A percentile compares a stretch with the other conserved stretches of the same genome.
Conservation (phyloP, 2,113 vertebrate genomes). For the Uropsilus gracilis region DNA sequence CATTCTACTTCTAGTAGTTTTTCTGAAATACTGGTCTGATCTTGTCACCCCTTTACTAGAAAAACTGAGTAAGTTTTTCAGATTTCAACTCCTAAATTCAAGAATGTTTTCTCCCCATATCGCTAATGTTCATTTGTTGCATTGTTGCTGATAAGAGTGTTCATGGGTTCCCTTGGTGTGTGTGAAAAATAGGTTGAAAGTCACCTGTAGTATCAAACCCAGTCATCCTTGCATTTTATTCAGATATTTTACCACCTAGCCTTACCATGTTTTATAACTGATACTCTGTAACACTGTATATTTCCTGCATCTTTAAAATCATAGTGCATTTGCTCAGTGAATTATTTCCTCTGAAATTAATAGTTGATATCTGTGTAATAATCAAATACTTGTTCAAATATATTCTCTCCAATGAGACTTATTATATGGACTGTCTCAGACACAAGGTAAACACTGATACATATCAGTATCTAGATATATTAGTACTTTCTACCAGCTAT, state of each 20-base stretch:
- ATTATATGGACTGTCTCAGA: neutral
- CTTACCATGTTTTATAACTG: neutral
- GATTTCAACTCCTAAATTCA: neutral
- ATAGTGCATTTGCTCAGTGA: neutral
- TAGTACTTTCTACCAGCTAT: neutral
- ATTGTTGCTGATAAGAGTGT: neutral
- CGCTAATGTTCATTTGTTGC: neutral
- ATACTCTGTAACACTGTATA: neutral
- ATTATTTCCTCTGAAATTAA: neutral
- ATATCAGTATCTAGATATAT: neutral
- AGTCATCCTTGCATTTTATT: neutral
- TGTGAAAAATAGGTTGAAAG: constrained; percentile 2
- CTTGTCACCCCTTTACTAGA: neutral
- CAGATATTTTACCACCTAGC: neutral
- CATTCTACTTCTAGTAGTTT: neutral
- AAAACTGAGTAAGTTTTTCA: constrained; percentile 6
- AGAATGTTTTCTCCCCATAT: neutral
- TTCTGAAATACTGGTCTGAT: constrained; percentile 25
- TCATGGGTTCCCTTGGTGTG: neutral
- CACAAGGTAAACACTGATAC: neutral
- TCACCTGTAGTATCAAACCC: neutral
- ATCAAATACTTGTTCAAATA: neutral
- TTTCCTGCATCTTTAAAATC: neutral
- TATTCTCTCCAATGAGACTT: neutral
- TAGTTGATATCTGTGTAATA: neutral